Conservation (phyloP, 2,888 invertebrate species). For the Syrista parreyssii region DNA sequence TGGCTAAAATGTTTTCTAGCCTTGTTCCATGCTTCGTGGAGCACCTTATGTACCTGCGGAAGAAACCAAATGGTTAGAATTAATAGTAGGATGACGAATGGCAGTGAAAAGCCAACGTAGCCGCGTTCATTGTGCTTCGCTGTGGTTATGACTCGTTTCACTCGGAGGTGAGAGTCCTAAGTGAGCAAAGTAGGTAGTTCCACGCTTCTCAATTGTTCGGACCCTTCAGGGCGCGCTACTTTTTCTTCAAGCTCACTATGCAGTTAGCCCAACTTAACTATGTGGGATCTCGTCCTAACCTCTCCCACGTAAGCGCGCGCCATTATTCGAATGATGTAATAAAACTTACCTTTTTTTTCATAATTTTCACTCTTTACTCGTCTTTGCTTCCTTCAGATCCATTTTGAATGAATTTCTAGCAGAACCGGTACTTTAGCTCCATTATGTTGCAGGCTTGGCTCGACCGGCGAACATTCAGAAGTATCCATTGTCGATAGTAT, state of each 20-base stretch:
- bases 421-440: not conserved
- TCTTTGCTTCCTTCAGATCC: not conserved
- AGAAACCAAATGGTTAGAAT: constrained; percentile 7
- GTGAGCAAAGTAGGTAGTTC: constrained; percentile 36
- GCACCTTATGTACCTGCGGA: not conserved
- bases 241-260: not conserved
- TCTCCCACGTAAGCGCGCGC: not conserved
- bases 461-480: not conserved
- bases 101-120: constrained; percentile 41
- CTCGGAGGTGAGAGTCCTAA: constrained; percentile 34
- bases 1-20: not conserved
- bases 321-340: not conserved
- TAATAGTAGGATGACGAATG: constrained; percentile 29
- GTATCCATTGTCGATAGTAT: not conserved
- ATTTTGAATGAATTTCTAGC: not conserved
- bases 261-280: not conserved
- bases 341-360: not conserved
- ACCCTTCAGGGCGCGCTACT: not conserved
- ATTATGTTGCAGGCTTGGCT: not conserved
- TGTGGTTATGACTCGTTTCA: constrained; percentile 43
- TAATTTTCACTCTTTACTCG: not conserved
- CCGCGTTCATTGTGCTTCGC: constrained; percentile 43
- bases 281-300: not conserved
- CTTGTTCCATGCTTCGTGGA: not conserved
- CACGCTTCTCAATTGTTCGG: constrained; percentile 48